Evolutionary conservation across 2,113 vertebrate genomes (phyloP).

Genomic region (Dromas ardeola): DNA sequence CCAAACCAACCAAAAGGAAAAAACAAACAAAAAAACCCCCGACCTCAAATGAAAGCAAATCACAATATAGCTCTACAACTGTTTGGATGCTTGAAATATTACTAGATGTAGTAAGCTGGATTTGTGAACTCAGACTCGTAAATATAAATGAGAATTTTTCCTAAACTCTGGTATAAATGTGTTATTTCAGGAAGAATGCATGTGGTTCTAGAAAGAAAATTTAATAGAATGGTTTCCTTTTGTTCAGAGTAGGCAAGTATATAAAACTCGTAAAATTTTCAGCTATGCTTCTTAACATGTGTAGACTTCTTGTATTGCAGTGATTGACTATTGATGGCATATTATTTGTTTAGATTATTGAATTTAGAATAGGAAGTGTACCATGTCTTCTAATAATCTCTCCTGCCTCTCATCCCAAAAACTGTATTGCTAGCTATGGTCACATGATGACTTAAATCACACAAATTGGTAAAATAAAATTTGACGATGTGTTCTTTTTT

Average conservation of each 20-base stretch:
- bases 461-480: neutral
- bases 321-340: neutral
- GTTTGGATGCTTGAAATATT: neutral
- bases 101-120: neutral
- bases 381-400: neutral
- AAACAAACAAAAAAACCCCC: neutral
- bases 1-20: neutral
- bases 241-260: neutral
- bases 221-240: neutral
- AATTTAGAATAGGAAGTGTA: neutral
- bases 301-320: neutral
- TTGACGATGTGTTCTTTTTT: neutral
- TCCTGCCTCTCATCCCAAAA: neutral
- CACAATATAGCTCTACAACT: neutral
- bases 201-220: neutral
- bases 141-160: neutral
- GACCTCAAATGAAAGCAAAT: neutral
- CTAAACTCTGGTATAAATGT: neutral
- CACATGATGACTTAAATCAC: neutral
- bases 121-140: neutral
- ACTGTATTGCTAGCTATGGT: neutral
- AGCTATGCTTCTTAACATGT: neutral
- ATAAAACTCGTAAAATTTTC: neutral
- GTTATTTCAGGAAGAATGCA: neutral
- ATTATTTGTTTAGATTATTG: neutral